Percentiles rank a stretch among this genome's conserved stretches.
These are phyloP conservation scores for Halyomorpha halys DNA, from an alignment of 1,140 invertebrate genomes.

Conservation along the genomic window DNA sequence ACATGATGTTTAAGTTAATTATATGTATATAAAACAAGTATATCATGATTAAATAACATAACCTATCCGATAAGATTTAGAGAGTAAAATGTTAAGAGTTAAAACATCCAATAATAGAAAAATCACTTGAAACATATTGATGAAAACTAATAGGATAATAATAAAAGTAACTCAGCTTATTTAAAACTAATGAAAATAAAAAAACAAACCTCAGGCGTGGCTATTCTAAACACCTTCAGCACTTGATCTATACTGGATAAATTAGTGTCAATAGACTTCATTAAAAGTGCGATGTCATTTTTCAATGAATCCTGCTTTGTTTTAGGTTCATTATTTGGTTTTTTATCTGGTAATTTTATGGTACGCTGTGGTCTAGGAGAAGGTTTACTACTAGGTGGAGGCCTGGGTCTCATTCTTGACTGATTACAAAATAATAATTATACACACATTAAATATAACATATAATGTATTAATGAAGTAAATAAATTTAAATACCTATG, in stretches of 20 bases:
- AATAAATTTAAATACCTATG: too few species aligned
- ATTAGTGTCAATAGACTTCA: conserved; percentile 50
- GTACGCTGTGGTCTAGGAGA: background rate
- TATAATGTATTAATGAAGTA: too few species aligned
- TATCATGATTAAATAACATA: too few species aligned
- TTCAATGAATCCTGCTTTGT: background rate
- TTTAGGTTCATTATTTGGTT: conserved; percentile 7
- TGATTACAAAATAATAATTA: too few species aligned
- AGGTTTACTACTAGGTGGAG: background rate
- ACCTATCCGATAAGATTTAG: too few species aligned
- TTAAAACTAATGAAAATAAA: conserved; percentile 30
- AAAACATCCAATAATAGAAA: too few species aligned
- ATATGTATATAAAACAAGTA: background rate
- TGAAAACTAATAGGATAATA: background rate
- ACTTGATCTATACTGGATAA: conserved; percentile 49
- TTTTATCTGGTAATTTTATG: background rate
- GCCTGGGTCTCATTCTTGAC: background rate
- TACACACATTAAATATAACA: too few species aligned
- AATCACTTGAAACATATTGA: background rate
- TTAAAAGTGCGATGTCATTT: conserved; percentile 43
- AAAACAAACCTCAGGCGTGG: conserved; percentile 45
- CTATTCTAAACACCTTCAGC: conserved; percentile 46
- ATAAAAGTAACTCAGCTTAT: background rate
- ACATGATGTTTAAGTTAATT: too few species aligned
- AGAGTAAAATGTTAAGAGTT: too few species aligned